Evolutionary conservation across 2,888 invertebrate species (phyloP).

Genomic region (Hartigia nigra): DNA sequence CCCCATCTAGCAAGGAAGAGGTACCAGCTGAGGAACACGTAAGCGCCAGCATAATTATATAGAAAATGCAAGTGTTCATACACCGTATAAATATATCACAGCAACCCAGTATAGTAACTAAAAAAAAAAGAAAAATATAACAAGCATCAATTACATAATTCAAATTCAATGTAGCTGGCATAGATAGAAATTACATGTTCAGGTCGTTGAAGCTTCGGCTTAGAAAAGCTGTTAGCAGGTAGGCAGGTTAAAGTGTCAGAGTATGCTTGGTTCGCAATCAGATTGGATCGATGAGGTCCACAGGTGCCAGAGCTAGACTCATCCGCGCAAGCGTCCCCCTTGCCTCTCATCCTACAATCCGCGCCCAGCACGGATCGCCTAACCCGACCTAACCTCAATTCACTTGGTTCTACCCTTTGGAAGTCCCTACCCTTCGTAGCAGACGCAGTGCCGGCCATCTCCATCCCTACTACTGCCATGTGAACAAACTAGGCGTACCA

Average conservation of each 20-base stretch:
- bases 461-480: background rate
- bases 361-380: constrained; percentile 7
- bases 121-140: background rate
- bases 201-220: background rate
- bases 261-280: constrained; percentile 32
- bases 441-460: background rate
- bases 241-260: background rate
- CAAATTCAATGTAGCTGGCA: background rate
- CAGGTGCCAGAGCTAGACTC: constrained; percentile 58
- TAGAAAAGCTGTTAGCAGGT: constrained; percentile 1
- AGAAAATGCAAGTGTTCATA: background rate
- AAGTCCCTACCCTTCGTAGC: background rate
- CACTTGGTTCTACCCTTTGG: background rate
- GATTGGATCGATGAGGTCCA: constrained; percentile 64
- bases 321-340: constrained; percentile 59
- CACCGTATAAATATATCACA: background rate
- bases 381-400: background rate
- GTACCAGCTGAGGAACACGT: background rate
- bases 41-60: background rate
- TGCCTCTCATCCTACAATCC: constrained; percentile 34
- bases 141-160: background rate
- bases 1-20: background rate
- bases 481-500: background rate
- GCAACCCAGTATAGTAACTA: background rate
- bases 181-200: background rate